Percentiles rank a stretch among this genome's conserved stretches.
phyloP scores from a whole-genome alignment of 1,140 invertebrate genomes.

The Heliconius eleuchia region DNA sequence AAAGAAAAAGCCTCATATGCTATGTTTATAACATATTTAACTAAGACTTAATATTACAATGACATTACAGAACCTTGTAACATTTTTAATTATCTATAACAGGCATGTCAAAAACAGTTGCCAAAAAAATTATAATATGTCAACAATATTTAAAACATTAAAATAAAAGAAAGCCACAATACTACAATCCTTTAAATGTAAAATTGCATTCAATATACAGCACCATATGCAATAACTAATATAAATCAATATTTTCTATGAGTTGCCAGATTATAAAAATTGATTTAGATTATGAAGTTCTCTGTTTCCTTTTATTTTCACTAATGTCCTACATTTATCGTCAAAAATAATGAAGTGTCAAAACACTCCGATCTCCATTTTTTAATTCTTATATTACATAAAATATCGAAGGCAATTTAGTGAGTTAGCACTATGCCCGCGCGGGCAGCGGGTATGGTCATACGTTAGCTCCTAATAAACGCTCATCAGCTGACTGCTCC shows the following conservation, averaged over 20 bases:
- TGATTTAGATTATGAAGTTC: background rate
- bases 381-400: background rate
- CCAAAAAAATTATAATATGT: no score
- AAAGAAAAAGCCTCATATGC: no score
- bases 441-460: conserved; percentile 73
- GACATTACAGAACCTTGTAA: no score
- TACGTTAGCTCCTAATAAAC: conserved; percentile 71
- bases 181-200: no score
- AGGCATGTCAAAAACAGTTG: no score
- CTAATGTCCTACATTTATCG: background rate
- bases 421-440: conserved; percentile 60
- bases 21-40: no score
- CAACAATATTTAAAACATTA: no score
- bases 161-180: no score
- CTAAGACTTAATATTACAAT: no score
- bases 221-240: no score
- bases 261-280: background rate
- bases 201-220: no score
- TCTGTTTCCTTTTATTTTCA: background rate
- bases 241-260: background rate
- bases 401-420: conserved; percentile 36
- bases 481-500: conserved; percentile 75
- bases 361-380: background rate
- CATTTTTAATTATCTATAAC: no score
- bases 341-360: background rate